Evolutionary conservation across 2,113 vertebrate species (phyloP), one percentile per base, ranked within the genome.

Genomic region (Heterotis niloticus): DNA sequence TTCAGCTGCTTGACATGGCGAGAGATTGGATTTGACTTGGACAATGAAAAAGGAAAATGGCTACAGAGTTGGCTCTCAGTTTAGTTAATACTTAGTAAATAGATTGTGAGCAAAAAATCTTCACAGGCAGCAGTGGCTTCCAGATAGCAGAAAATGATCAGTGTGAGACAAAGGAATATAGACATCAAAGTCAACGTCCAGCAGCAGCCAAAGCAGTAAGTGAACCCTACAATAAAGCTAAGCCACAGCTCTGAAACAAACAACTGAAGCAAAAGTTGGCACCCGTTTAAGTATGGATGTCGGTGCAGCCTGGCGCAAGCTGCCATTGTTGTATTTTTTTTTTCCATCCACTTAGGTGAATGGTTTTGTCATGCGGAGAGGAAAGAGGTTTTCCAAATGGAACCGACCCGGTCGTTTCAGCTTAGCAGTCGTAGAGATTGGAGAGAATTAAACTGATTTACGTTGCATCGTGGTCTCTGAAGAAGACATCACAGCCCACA

Each of bases 101-200:
- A 28, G 51, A 26, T 71, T 26, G 18, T 56, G 70, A 26, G 70
- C 71, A 23, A 74, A 26, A 74, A 74, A 57, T 17, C 56, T 71
- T 68, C 57, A 69, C 23, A 59, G 34, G 65, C 65, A 54, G 65
- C 52, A 57, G 26, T 16, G 64, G 54, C 24, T 24, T 54, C 23
- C 64, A 52, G 76, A 18, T 17, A 17, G 16, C 10, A 24, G 67
- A 52, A 71, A 54, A 72, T 62, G 34, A 29, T 59, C 56, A 59
- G 23, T 11, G 73, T 18, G 18, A 79, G 62, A 79, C 76, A 78
- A 71, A 60, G 56, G 57, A 24, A 78, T 71, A 78, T 73, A 74
- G 78, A 74, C 24, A 79, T 79, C 69, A 74, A 56, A 54, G 68
- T 73, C 56, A 65, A 60, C 18, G 23, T 62, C 13, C 1, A 24